Evolutionary conservation across 2,888 invertebrate genomes (phyloP).

Genomic region (Eristalis intricaria): DNA sequence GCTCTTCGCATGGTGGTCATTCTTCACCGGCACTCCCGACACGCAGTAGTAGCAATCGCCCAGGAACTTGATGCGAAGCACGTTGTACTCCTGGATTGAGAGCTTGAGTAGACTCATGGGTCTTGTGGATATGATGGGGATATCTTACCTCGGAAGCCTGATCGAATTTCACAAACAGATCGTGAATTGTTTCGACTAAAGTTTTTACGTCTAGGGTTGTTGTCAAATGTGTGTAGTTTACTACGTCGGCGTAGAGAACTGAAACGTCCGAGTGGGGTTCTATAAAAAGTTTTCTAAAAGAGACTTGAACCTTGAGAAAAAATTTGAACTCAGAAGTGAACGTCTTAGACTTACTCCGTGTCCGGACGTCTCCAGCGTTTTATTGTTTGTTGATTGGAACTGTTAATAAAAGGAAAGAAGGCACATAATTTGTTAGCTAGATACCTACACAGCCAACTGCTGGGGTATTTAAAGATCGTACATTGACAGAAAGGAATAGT

Average conservation of each 20-base stretch:
- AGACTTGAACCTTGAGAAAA: not conserved
- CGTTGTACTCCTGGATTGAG: slow-evolving; percentile 85
- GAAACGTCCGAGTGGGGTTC: slow-evolving; percentile 94
- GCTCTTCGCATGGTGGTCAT: slow-evolving; percentile 91
- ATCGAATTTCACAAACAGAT: slow-evolving; percentile 95
- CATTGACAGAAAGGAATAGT: too few relatives aligned
- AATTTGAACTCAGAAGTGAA: not conserved
- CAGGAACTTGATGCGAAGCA: slow-evolving; percentile 93
- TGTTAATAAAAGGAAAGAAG: not conserved
- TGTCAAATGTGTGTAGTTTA: slow-evolving; percentile 91
- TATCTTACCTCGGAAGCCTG: slow-evolving; percentile 90
- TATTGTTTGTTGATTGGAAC: slow-evolving; percentile 67
- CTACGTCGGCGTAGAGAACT: slow-evolving; percentile 95
- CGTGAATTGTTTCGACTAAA: slow-evolving; percentile 93
- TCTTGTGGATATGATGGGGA: not conserved
- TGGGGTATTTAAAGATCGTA: not conserved
- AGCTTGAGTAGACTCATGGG: not conserved
- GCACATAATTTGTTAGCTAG: not conserved
- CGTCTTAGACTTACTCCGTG: slow-evolving; percentile 76
- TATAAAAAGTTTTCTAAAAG: slow-evolving; percentile 89
- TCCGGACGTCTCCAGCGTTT: slow-evolving; percentile 80
- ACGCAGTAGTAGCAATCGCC: slow-evolving; percentile 98
- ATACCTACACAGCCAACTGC: not conserved
- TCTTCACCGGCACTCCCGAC: slow-evolving; percentile 91
- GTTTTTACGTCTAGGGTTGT: slow-evolving; percentile 90